phyloP scores from a whole-genome alignment of 2,113 vertebrate genomes.

The Nyctibius bracteatus region DNA sequence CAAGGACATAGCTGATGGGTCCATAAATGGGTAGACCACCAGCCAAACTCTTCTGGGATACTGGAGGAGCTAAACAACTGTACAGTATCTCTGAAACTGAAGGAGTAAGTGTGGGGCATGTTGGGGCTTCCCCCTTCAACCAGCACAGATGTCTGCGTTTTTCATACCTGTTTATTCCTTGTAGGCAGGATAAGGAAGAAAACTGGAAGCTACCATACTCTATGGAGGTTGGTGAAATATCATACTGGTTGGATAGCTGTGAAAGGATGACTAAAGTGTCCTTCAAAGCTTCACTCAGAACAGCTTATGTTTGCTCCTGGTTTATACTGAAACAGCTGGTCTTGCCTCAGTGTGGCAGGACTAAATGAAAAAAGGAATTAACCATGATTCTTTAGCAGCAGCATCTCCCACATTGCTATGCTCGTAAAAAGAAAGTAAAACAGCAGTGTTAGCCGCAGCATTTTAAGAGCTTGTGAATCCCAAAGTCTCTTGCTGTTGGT shows the following conservation, averaged over 20 bases:
- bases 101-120: not conserved
- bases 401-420: not conserved
- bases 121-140: not conserved
- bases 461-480: not conserved
- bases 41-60: not conserved
- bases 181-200: not conserved
- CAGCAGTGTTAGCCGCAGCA: not conserved
- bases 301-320: not conserved
- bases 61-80: not conserved
- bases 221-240: not conserved
- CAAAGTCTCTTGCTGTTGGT: not conserved
- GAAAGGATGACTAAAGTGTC: not conserved
- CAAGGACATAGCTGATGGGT: not conserved
- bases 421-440: not conserved
- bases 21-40: not conserved
- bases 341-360: not conserved
- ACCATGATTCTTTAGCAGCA: not conserved
- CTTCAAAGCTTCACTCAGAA: not conserved
- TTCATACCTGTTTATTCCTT: not conserved
- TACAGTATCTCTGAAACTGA: not conserved
- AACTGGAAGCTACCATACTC: not conserved
- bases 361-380: not conserved
- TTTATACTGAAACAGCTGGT: not conserved
- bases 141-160: not conserved
- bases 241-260: not conserved